Conservation (phyloP, 2,888 invertebrate species). For the Lucinisca nassula region DNA sequence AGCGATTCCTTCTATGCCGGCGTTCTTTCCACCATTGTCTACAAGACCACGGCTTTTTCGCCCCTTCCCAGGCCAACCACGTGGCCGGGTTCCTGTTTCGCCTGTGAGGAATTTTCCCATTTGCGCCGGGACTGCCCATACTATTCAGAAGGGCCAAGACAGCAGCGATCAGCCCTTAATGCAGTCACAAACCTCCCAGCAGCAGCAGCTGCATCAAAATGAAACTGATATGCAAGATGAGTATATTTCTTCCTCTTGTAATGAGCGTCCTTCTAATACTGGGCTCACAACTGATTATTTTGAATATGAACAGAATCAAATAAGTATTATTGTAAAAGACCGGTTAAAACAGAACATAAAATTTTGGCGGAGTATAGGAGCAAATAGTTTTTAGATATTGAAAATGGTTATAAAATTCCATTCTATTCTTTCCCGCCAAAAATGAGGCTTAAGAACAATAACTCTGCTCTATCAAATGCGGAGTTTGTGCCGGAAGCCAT, state of each 20-base stretch:
- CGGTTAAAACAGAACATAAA: conserved; percentile 21
- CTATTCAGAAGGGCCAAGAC: no score
- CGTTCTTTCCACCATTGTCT: no score
- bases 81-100: no score
- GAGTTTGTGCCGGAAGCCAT: conserved; percentile 55
- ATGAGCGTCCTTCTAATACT: no score
- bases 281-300: conserved; percentile 25
- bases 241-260: not conserved
- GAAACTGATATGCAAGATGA: not conserved
- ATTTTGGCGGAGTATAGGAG: conserved; percentile 46
- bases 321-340: conserved; percentile 32
- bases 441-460: conserved; percentile 20
- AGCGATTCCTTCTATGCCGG: no score
- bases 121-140: no score
- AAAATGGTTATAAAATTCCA: conserved; percentile 45
- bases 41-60: no score
- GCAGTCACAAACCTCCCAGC: no score
- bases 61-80: no score
- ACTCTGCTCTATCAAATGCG: conserved; percentile 42
- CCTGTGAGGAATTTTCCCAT: no score
- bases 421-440: conserved; percentile 39
- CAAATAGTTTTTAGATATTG: conserved; percentile 42
- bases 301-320: conserved; percentile 39
- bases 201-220: no score
- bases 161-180: no score